Base-by-base conservation (phyloP, 2,797 vertebrate species). In the Channa striata region DNA sequence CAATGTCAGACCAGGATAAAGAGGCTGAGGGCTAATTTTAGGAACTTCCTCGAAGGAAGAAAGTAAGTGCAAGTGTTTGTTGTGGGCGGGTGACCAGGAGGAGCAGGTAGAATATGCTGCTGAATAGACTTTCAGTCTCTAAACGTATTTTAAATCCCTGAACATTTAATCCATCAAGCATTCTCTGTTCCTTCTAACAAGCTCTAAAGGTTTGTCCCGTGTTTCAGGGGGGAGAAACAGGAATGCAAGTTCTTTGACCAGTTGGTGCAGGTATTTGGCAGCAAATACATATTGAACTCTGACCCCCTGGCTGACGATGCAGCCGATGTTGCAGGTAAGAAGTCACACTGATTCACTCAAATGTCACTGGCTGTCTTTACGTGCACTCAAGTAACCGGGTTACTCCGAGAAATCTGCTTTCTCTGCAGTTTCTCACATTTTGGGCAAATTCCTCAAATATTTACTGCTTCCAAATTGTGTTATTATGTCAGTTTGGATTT, bases 1-100 rank as follows among this genome's bases (percentile, higher is more conserved):
- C 93, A 94, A 78, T 94, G 93, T 63, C 93, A 92, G 89, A 93
- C 83, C 75, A 86, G 93, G 56, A 90, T 94, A 30, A 94, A 94
- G 83, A 91, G 91, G 78, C 90, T 94, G 49, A 91, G 87, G 72
- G 89, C 89, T 53, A 92, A 87, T 61, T 94, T 93, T 82, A 74
- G 90, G 47, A 90, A 92, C 46, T 92, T 91, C 64, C 74, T 90
- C 0, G 90, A 93, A 5, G 91, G 89, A 76, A 88, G 71, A 63
- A 91, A 74, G 93, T 94, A 78, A 86, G 89, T 47, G 4, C 4
- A 1, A 11, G 13, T 11, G n/a, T 8, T 46, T 2, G 4, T 3
- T 42, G 11, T 14, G 2, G 21, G 13, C 2, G 60, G 36, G 1
- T 39, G 37, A 39, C 11, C 25, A 30, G 4, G 3, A 3, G 13